phyloP scores from a whole-genome alignment of 2,888 invertebrate genomes.

The Halictus ligatus region DNA sequence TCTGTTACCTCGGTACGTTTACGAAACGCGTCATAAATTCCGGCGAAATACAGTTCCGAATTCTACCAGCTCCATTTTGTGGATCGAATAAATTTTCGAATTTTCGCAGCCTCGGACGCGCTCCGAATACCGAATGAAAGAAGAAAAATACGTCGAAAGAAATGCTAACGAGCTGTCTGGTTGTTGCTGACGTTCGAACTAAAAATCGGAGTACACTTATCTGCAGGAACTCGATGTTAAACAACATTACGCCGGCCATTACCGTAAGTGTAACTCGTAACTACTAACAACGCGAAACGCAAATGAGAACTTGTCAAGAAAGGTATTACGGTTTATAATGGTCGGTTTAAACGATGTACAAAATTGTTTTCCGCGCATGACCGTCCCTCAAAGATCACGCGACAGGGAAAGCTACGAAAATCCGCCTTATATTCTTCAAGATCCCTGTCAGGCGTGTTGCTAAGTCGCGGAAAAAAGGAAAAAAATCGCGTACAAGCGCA shows the following conservation, averaged over 20 bases:
- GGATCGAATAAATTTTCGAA: not conserved
- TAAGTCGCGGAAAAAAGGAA: not conserved
- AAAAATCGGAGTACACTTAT: too few relatives aligned
- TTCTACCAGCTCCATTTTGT: not conserved
- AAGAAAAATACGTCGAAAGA: not conserved
- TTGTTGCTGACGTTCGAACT: not conserved
- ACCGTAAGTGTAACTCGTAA: not conserved
- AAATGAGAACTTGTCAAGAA: conserved; percentile 10
- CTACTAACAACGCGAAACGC: not conserved
- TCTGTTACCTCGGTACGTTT: not conserved
- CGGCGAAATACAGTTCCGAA: not conserved
- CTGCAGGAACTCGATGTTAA: not conserved
- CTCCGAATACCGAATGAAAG: not conserved
- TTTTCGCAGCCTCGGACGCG: not conserved
- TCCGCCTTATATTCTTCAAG: not conserved
- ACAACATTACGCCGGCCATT: not conserved
- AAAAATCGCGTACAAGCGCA: not conserved
- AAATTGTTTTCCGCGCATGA: conserved; percentile 3
- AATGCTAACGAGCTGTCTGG: not conserved
- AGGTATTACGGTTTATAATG: conserved; percentile 4
- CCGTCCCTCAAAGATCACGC: conserved; percentile 16
- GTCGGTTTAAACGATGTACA: conserved; percentile 9
- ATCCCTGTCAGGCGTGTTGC: not conserved
- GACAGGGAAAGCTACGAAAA: conserved; percentile 6
- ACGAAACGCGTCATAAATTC: not conserved